Base-by-base conservation (phyloP, 2,797 vertebrate species). In the Eulemur mongoz region DNA sequence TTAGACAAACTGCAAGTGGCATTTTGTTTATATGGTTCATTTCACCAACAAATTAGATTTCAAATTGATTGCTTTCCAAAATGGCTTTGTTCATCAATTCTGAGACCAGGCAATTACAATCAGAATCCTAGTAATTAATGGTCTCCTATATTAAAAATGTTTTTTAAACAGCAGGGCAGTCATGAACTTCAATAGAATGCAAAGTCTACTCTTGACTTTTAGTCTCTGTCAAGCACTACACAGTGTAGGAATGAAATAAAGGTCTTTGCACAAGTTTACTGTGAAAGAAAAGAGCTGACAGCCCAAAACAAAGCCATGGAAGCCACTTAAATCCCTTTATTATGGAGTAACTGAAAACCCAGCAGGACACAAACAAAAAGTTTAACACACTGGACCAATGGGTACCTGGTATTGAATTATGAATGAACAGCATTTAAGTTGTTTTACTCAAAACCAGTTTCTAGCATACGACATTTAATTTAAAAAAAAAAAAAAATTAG, bases 41-140 rank as follows among this genome's bases (percentile, higher is more conserved):
- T 99, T 98, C 98, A 88, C 98, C 98, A 98, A 99, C 98, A 99
- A 99, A 99, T 99, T 99, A 98, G 98, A 98, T 99, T 98, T 98
- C 97, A 98, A 98, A 99, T 98, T 98, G 98, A 99, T 98, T 98
- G 98, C 98, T 98, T 98, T 99, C 98, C 95, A 97, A 98, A 99
- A 98, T 98, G 97, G 98, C 98, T 99, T 98, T 98, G 98, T 98
- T 99, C 98, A 99, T 99, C 98, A 98, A 96, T 98, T 98, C 98
- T 94, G 97, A 98, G 98, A 97, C 89, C 93, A 98, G 89, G 98
- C 98, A 98, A 98, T 98, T 98, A 98, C 95, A 98, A 98, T 98
- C 97, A 97, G 98, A 98, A 97, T 98, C 96, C 93, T 97, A 85
- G 97, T 98, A 99, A 99, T 99, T 99, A 99, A 99, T 98, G 98